Base-by-base conservation (phyloP, 2,797 vertebrate species). In the Sebastes kiyomatsui region DNA sequence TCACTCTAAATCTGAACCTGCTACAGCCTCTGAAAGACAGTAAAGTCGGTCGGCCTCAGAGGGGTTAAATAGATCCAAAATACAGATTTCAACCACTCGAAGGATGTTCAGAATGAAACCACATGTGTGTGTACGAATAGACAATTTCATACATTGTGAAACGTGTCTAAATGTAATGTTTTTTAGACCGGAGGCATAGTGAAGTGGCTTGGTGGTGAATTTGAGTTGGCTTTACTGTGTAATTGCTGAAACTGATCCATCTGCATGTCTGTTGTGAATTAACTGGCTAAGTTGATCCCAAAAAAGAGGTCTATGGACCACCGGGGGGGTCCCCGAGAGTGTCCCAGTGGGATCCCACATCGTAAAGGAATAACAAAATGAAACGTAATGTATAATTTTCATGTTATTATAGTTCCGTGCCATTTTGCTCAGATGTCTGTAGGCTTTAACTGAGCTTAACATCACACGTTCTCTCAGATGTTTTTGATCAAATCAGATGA, bases 241-340 rank as follows among this genome's bases (percentile, higher is more conserved):
- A 72, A 62, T 72, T 10, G 67, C 14, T 69, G 42, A 64, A 68
- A 65, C n/a, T 12, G 67, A 72, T 61, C 60, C 35, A 46, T 71
- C 7, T 82, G 65, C 30, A 67, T 38, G 72, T 59, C 62, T 87
- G 84, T 64, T 67, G 28, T 67, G 54, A 74, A 79, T 67, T 68
- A 69, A 77, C 32, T n/a, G 13, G 23, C 14, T 46, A 27, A 7
- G 32, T n/a, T 33, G 22, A 75, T 59, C 32, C 52, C 14, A 0
- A 22, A 35, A 58, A 61, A 7, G n/a, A 35, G 11, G 28, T 27
- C 61, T 1, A 2, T 2, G 25, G 30, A 67, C 32, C 67, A 70
- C 4, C 49, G 46, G 38, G 33, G 33, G 33, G 52, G 55, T 25
- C 46, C 54, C 13, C 3, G 2, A 60, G 23, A 56, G n/a, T 30